A percentile compares a stretch with the other conserved stretches of the same genome.
Conservation (phyloP, 2,888 invertebrate genomes). For the Polydrusus pterygomalis region DNA sequence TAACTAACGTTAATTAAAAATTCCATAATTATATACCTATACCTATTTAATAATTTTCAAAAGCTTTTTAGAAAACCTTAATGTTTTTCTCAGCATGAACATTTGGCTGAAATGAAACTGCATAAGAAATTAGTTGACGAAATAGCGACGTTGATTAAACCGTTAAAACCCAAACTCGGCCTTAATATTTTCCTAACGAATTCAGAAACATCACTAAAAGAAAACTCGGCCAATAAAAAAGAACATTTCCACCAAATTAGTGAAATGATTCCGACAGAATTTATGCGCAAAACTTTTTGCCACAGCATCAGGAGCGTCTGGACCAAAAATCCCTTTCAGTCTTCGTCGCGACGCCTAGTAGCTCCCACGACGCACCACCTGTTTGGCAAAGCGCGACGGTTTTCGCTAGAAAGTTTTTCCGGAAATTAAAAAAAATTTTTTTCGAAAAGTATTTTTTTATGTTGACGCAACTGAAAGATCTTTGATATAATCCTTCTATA, state of each 20-base stretch:
- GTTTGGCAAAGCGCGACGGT: conserved; percentile 15
- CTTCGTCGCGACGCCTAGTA: conserved; percentile 46
- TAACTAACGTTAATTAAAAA: no score
- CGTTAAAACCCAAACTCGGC: neutral
- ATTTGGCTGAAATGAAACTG: neutral
- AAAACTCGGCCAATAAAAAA: conserved; percentile 27
- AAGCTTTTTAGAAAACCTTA: no score
- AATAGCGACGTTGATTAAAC: neutral
- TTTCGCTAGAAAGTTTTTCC: conserved; percentile 9
- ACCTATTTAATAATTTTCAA: no score
- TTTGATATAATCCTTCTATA: neutral
- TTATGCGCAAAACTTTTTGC: conserved; percentile 52
- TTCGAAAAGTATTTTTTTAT: neutral
- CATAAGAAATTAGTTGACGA: neutral
- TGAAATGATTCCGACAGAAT: conserved; percentile 41
- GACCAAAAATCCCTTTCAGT: conserved; percentile 47
- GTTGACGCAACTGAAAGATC: neutral
- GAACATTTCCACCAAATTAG: conserved; percentile 38
- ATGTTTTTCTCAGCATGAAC: no score
- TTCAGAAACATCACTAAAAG: conserved; percentile 7
- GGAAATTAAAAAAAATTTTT: neutral
- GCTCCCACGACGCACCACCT: conserved; percentile 8
- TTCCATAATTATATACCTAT: no score
- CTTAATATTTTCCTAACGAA: conserved; percentile 9
- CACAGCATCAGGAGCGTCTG: conserved; percentile 49